Evolutionary conservation across 2,797 vertebrate genomes (phyloP).

Genomic region (Stomatorhinus walkeri): DNA sequence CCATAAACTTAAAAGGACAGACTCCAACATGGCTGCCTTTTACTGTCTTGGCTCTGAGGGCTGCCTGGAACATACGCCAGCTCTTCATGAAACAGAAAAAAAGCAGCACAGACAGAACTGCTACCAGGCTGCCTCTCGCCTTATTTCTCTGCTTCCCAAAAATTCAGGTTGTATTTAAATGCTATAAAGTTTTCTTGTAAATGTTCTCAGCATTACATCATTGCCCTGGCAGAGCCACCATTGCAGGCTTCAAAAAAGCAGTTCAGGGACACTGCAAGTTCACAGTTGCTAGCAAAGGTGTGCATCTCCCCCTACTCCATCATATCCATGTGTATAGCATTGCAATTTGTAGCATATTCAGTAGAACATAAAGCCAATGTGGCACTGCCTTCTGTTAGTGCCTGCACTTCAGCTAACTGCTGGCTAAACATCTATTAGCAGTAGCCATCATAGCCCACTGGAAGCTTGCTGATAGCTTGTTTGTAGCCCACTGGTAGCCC

Average conservation of each 20-base stretch:
- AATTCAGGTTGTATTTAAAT: slow-evolving; percentile 9
- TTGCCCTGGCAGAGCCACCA: not conserved
- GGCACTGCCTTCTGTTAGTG: not conserved
- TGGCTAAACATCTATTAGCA: not conserved
- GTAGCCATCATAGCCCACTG: not conserved
- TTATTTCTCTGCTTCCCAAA: not conserved
- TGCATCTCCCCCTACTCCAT: not conserved
- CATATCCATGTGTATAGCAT: not conserved
- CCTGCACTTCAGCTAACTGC: not conserved
- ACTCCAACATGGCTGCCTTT: not conserved
- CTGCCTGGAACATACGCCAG: not conserved
- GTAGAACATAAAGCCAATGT: not conserved
- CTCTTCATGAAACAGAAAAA: not conserved
- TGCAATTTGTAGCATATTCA: not conserved
- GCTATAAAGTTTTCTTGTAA: slow-evolving; percentile 12
- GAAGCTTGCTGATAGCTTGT: not conserved
- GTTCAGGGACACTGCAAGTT: not conserved
- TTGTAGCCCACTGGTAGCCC: not conserved
- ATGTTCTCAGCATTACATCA: slow-evolving; percentile 1
- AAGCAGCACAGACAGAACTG: not conserved
- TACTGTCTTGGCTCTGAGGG: not conserved
- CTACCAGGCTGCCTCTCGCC: not conserved
- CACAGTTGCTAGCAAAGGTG: not conserved
- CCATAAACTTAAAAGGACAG: slow-evolving; percentile 13
- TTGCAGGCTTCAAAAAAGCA: not conserved